These are phyloP conservation scores for Dicrostonyx torquatus DNA, from an alignment of 2,797 vertebrate species.

Conservation along the genomic window DNA sequence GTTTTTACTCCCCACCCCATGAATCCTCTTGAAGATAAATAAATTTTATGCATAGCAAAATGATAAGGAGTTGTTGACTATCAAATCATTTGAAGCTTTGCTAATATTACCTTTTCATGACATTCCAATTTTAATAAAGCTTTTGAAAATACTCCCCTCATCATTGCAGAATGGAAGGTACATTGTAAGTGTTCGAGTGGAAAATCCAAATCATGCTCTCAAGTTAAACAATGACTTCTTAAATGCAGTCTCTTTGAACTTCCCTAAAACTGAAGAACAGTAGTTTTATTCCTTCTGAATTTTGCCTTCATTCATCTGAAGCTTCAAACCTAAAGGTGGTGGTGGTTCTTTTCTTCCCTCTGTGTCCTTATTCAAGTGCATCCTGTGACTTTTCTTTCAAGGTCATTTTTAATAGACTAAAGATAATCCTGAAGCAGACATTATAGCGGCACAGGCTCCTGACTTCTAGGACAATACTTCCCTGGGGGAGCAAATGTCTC, in stretches of 20 bases:
- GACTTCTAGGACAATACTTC: background rate
- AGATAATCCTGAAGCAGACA: background rate
- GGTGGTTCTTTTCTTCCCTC: background rate
- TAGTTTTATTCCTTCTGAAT: background rate
- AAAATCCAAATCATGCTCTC: background rate
- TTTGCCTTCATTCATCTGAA: slow-evolving; percentile 13
- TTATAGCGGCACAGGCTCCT: too few species aligned
- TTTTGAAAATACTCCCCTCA: background rate
- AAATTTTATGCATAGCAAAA: background rate
- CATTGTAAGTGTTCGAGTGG: background rate
- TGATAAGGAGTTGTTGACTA: background rate
- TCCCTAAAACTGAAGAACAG: background rate
- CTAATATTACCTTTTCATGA: slow-evolving; percentile 13
- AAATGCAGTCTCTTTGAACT: background rate
- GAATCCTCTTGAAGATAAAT: background rate
- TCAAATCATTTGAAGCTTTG: background rate
- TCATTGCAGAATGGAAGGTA: background rate
- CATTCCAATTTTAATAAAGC: background rate
- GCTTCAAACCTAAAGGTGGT: background rate
- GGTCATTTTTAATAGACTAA: background rate
- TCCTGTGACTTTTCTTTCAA: background rate
- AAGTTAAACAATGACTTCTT: background rate
- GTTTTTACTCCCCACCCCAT: background rate
- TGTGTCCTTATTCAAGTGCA: background rate
- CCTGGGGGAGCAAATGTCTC: background rate